phyloP scores from a whole-genome alignment of 2,888 invertebrate genomes.

The Willowsia nigromaculata region DNA sequence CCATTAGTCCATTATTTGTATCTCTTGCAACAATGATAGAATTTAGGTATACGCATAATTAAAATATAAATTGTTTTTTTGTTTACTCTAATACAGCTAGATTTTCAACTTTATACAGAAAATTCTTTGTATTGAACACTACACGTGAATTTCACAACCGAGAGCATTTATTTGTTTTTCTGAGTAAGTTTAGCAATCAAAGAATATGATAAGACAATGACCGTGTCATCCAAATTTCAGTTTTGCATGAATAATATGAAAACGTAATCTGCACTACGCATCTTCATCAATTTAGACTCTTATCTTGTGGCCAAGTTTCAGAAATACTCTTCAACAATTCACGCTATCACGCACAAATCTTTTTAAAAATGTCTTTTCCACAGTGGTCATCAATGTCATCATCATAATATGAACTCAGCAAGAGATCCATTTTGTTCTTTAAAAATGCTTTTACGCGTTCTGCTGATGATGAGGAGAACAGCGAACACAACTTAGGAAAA shows the following conservation, averaged over 20 bases:
- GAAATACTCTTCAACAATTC: not conserved
- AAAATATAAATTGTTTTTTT: not conserved
- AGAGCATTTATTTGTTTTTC: not conserved
- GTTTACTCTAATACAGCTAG: not conserved
- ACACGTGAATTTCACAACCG: conserved; percentile 34
- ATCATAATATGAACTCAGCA: not conserved
- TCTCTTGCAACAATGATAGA: not conserved
- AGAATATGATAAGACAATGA: conserved; percentile 14
- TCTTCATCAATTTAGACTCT: not conserved
- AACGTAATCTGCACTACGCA: not conserved
- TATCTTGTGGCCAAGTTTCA: conserved; percentile 27
- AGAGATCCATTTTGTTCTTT: not conserved
- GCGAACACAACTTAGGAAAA: not conserved
- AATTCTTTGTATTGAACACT: not conserved
- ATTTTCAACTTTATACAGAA: not conserved
- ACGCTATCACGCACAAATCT: conserved; percentile 9
- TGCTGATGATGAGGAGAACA: not conserved
- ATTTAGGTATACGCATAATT: not conserved
- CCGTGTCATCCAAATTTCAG: not conserved
- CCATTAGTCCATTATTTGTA: conserved; percentile 21
- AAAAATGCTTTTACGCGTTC: not conserved
- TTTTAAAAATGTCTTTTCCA: not conserved
- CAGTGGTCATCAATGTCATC: conserved; percentile 22
- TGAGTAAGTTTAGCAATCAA: conserved; percentile 15
- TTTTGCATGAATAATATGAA: not conserved